phyloP scores from a whole-genome alignment of 2,888 invertebrate genomes.

The Drosophila robusta region DNA sequence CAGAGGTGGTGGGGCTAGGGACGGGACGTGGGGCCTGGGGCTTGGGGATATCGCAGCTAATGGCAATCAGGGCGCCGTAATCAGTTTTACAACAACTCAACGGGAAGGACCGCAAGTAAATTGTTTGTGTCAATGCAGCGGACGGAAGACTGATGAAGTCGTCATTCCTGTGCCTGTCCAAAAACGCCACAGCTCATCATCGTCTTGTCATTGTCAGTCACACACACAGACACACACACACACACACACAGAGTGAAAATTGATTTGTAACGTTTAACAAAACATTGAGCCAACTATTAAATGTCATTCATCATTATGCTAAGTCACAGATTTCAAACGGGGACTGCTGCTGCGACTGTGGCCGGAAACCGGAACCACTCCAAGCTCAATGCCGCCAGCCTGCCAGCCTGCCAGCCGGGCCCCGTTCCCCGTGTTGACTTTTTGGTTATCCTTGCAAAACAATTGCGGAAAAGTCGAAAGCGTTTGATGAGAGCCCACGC shows the following conservation, averaged over 20 bases:
- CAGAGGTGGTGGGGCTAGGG: neutral
- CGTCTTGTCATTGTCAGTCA: slow-evolving; percentile 59
- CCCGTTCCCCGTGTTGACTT: slow-evolving; percentile 47
- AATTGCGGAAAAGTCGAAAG: slow-evolving; percentile 57
- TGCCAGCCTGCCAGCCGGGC: neutral
- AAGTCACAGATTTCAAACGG: slow-evolving; percentile 55
- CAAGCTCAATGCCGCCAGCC: slow-evolving; percentile 19
- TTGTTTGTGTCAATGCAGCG: slow-evolving; percentile 74
- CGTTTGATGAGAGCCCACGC: slow-evolving; percentile 42
- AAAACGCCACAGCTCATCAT: slow-evolving; percentile 36
- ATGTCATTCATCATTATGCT: slow-evolving; percentile 80
- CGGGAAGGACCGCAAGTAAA: slow-evolving; percentile 53
- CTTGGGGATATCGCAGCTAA: slow-evolving; percentile 49
- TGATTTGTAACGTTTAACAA: slow-evolving; percentile 80
- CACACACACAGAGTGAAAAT: slow-evolving; percentile 59
- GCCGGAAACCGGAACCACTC: slow-evolving; percentile 80
- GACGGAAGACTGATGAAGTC: slow-evolving; percentile 60
- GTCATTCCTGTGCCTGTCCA: slow-evolving; percentile 28
- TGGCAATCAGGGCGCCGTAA: slow-evolving; percentile 74
- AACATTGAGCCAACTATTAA: slow-evolving; percentile 63
- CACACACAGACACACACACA: slow-evolving; percentile 3
- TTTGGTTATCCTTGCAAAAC: slow-evolving; percentile 64
- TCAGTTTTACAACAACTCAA: slow-evolving; percentile 63
- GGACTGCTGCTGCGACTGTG: slow-evolving; percentile 11
- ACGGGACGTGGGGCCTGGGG: neutral